Evolutionary conservation across 2,113 vertebrate genomes (phyloP).

Genomic region (Pterocles orientalis): DNA sequence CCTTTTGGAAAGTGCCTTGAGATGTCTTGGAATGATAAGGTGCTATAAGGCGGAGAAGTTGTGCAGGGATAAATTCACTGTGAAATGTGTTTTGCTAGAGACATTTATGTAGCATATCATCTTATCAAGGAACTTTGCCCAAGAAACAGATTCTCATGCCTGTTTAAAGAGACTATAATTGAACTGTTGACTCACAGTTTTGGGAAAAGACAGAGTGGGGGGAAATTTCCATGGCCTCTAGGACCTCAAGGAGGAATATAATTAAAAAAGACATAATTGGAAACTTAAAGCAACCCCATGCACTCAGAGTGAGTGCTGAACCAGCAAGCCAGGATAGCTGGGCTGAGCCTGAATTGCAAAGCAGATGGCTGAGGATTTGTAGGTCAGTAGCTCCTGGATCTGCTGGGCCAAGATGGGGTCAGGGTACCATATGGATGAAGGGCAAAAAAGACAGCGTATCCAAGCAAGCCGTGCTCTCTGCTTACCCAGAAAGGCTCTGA

Average conservation of each 20-base stretch:
- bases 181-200: slow-evolving; percentile 64
- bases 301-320: slow-evolving; percentile 31
- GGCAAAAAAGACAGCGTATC: slow-evolving; percentile 19
- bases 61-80: slow-evolving; percentile 72
- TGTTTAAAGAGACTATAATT: slow-evolving; percentile 56
- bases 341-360: slow-evolving; percentile 26
- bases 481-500: not conserved
- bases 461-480: not conserved
- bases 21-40: slow-evolving; percentile 66
- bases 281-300: slow-evolving; percentile 29
- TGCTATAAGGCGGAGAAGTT: slow-evolving; percentile 65
- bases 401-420: slow-evolving; percentile 37
- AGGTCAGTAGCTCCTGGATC: slow-evolving; percentile 55
- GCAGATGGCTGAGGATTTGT: slow-evolving; percentile 69
- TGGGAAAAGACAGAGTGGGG: slow-evolving; percentile 46
- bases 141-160: slow-evolving; percentile 60
- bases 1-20: slow-evolving; percentile 71
- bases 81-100: slow-evolving; percentile 67
- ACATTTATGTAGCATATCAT: slow-evolving; percentile 68
- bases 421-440: slow-evolving; percentile 59
- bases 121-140: slow-evolving; percentile 68
- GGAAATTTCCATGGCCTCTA: slow-evolving; percentile 32
- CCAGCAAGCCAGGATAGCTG: slow-evolving; percentile 27
- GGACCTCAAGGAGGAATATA: slow-evolving; percentile 58
- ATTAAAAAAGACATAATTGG: slow-evolving; percentile 62